Evolutionary conservation across 2,888 invertebrate genomes (phyloP).

Genomic region (Mayetiola destructor): DNA sequence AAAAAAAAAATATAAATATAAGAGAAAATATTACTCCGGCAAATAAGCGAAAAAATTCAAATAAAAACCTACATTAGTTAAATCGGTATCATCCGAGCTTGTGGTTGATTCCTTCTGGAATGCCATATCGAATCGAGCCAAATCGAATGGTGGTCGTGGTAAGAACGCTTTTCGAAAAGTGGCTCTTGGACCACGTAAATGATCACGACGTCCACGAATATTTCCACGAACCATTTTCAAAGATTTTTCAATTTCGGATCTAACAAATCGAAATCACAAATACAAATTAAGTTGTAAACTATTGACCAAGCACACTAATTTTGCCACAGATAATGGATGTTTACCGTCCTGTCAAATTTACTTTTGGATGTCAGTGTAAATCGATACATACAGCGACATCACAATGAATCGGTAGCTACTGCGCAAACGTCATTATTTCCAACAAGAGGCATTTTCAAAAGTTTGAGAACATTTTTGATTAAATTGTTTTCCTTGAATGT

Average conservation of each 20-base stretch:
- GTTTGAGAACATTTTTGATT: too few species aligned
- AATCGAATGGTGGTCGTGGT: constrained; percentile 72
- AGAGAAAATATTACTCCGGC: neutral
- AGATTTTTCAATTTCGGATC: neutral
- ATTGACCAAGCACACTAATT: too few species aligned
- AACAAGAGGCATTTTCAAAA: too few species aligned
- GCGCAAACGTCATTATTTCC: constrained; percentile 5
- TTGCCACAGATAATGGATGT: neutral
- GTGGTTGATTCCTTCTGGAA: constrained; percentile 70
- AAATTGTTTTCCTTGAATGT: too few species aligned
- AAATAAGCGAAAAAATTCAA: constrained; percentile 1
- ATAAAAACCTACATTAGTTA: constrained; percentile 50
- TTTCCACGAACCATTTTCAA: constrained; percentile 56
- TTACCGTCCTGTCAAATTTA: neutral
- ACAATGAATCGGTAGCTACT: neutral
- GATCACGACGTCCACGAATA: constrained; percentile 40
- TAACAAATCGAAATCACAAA: neutral
- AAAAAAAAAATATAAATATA: constrained; percentile 17
- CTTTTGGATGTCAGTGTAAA: constrained; percentile 3
- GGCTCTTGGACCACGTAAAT: constrained; percentile 31
- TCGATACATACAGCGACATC: constrained; percentile 7
- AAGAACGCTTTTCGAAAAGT: constrained; percentile 45
- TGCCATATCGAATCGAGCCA: constrained; percentile 72
- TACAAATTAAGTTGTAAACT: neutral
- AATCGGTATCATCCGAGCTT: constrained; percentile 65